Evolutionary conservation across 1,140 invertebrate species (phyloP).

Genomic region (Chironomus striatipennis): DNA sequence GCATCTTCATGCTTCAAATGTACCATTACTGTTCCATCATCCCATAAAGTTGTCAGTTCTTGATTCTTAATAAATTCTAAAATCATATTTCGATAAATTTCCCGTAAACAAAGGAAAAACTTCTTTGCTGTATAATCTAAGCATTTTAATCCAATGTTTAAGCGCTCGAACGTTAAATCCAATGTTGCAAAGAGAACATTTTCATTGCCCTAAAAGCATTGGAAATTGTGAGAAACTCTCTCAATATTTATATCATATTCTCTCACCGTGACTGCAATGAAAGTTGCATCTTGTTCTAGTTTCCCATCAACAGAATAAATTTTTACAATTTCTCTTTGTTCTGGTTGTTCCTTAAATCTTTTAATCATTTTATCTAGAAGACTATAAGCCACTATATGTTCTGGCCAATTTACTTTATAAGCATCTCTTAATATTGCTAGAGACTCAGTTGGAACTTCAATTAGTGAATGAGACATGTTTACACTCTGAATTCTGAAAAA

Average conservation of each 20-base stretch:
- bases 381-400: neutral
- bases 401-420: neutral
- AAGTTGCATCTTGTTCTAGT: neutral
- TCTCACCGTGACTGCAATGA: constrained; percentile 9
- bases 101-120: neutral
- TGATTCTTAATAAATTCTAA: neutral
- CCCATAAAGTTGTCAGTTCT: neutral
- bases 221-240: neutral
- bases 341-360: neutral
- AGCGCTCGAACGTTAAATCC: neutral
- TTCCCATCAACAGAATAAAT: neutral
- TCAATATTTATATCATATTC: neutral
- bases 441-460: neutral
- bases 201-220: neutral
- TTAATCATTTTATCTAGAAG: neutral
- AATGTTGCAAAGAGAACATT: neutral
- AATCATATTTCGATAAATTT: neutral
- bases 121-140: neutral
- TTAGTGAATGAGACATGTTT: neutral
- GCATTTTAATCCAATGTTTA: neutral
- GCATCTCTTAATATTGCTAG: neutral
- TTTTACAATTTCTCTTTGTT: neutral
- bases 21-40: neutral
- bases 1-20: neutral
- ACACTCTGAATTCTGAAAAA: neutral